A percentile compares a stretch with the other conserved stretches of the same genome.
Evolutionary conservation across 2,888 invertebrate species (phyloP).

Genomic region (Parnassius apollo): DNA sequence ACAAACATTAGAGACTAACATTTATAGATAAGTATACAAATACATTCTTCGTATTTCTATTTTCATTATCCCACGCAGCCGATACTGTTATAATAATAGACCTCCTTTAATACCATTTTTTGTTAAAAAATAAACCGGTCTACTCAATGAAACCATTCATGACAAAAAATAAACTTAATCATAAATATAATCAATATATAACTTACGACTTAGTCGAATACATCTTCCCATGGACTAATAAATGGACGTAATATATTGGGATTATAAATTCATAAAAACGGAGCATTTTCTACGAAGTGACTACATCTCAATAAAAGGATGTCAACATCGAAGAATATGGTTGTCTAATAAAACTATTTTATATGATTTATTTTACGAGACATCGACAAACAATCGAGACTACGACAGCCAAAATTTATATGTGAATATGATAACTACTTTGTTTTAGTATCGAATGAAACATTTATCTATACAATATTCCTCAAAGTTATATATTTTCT

Average conservation of each 20-base stretch:
- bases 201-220: slow-evolving; percentile 4
- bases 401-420: slow-evolving; percentile 3
- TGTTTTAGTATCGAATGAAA: too few relatives aligned
- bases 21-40: too few relatives aligned
- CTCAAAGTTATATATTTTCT: too few relatives aligned
- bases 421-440: background rate
- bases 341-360: slow-evolving; percentile 7
- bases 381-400: slow-evolving; percentile 4
- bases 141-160: background rate
- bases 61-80: background rate
- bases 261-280: background rate
- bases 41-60: background rate
- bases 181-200: slow-evolving; percentile 9
- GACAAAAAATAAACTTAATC: slow-evolving; percentile 1
- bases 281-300: background rate
- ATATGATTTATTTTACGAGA: slow-evolving; percentile 12
- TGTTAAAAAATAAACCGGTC: background rate
- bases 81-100: slow-evolving; percentile 4
- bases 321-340: background rate
- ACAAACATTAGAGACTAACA: too few relatives aligned
- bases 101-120: slow-evolving; percentile 2
- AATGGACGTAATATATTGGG: background rate
- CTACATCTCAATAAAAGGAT: background rate
- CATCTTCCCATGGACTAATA: slow-evolving; percentile 1
- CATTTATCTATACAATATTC: too few relatives aligned